These are phyloP conservation scores for Montipora capricornis DNA, from an alignment of 64 coral and sea anemone genomes.

Conservation along the genomic window DNA sequence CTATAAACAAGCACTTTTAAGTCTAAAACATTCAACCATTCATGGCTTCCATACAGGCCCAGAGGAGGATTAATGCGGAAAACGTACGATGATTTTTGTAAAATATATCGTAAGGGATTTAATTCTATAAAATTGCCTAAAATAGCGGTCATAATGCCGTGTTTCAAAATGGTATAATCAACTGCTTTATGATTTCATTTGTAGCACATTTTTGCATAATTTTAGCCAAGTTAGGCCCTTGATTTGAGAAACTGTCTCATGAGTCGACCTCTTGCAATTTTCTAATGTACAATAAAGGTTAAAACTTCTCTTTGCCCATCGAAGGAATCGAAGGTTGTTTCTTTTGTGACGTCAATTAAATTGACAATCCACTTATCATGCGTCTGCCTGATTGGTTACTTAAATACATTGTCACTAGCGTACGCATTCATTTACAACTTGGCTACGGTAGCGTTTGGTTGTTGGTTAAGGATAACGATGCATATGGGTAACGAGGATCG, in stretches of 20 bases:
- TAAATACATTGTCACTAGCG: neutral
- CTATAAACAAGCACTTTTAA: neutral
- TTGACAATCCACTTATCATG: neutral
- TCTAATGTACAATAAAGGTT: neutral
- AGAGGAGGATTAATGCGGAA: neutral
- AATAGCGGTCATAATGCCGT: neutral
- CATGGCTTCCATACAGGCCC: neutral
- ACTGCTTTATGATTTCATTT: neutral
- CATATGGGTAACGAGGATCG: neutral
- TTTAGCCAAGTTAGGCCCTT: neutral
- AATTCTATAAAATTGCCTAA: neutral
- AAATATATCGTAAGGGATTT: too few relatives aligned
- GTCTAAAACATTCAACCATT: too few relatives aligned
- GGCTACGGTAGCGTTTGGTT: neutral
- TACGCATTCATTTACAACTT: neutral
- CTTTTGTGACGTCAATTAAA: slow-evolving; percentile 9
- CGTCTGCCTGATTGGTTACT: neutral
- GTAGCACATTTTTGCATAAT: too few relatives aligned
- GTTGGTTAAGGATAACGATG: neutral
- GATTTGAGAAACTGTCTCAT: neutral
- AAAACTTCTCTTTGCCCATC: neutral
- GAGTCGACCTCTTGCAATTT: neutral
- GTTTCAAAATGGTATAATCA: neutral
- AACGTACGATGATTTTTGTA: neutral
- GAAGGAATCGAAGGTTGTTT: neutral